Evolutionary conservation across 2,113 vertebrate genomes (phyloP).

Genomic region (Notechis scutatus): DNA sequence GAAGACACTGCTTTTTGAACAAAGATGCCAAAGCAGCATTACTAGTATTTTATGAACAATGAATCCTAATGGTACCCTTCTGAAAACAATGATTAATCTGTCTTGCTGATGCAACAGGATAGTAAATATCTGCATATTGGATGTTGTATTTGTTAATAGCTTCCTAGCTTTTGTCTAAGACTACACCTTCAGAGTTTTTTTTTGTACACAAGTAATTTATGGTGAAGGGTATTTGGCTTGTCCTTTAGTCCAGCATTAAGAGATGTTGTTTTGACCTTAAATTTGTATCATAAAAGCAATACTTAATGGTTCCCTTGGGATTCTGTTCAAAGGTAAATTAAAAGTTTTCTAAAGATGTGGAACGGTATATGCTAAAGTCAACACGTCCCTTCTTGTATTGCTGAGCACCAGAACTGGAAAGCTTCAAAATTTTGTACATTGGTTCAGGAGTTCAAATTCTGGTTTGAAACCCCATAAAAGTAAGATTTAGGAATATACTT

Average conservation of each 20-base stretch:
- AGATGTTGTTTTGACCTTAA: not conserved
- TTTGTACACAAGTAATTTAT: not conserved
- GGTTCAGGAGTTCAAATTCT: not conserved
- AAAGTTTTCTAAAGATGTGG: not conserved
- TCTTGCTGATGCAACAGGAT: not conserved
- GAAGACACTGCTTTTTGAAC: slow-evolving; percentile 8
- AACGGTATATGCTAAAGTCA: not conserved
- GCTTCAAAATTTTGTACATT: not conserved
- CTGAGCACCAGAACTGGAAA: not conserved
- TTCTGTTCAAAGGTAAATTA: not conserved
- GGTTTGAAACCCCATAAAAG: not conserved
- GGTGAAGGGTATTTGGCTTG: not conserved
- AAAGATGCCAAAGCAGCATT: slow-evolving; percentile 5
- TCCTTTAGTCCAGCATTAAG: not conserved
- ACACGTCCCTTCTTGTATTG: not conserved
- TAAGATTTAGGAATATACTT: not conserved
- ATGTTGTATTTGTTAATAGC: slow-evolving; percentile 13
- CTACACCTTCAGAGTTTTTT: not conserved
- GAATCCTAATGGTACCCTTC: not conserved
- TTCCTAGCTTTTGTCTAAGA: slow-evolving; percentile 2
- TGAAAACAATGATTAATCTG: slow-evolving; percentile 14
- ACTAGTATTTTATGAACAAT: slow-evolving; percentile 2
- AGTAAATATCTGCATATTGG: not conserved
- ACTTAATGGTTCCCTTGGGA: not conserved
- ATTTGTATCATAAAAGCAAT: not conserved